Conservation (phyloP, 1,140 invertebrate genomes). For the Drosophila kohkoa region DNA sequence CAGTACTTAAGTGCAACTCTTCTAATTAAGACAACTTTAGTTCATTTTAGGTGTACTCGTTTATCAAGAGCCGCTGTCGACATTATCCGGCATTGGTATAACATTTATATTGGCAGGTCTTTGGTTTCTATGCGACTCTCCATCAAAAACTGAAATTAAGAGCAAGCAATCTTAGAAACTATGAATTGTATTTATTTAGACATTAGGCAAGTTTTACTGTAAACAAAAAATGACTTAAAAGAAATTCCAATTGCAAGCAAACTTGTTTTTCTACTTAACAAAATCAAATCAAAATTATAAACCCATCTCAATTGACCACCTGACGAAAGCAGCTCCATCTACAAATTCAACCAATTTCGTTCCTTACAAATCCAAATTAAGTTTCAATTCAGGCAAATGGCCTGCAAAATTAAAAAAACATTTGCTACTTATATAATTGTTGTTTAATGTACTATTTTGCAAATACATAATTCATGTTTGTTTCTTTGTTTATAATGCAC, state of each 20-base stretch:
- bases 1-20: not conserved
- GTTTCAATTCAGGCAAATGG: too few relatives aligned
- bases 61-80: constrained; percentile 63
- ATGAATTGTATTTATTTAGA: not conserved
- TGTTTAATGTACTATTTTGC: constrained; percentile 76
- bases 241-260: not conserved
- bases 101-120: constrained; percentile 68
- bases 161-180: constrained; percentile 6
- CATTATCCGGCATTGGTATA: constrained; percentile 64
- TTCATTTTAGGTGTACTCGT: constrained; percentile 69
- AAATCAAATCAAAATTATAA: not conserved
- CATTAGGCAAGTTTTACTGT: too few relatives aligned
- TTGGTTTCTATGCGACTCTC: constrained; percentile 69
- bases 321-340: too few relatives aligned
- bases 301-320: too few relatives aligned
- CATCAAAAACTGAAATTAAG: constrained; percentile 2
- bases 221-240: too few relatives aligned
- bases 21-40: constrained; percentile 6
- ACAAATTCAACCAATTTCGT: too few relatives aligned
- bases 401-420: not conserved
- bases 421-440: constrained; percentile 58
- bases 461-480: constrained; percentile 67
- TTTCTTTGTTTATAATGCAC: constrained; percentile 69
- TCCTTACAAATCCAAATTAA: not conserved
- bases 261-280: not conserved